These are phyloP conservation scores for Dromas ardeola DNA, from an alignment of 2,113 vertebrate genomes.

Conservation along the genomic window DNA sequence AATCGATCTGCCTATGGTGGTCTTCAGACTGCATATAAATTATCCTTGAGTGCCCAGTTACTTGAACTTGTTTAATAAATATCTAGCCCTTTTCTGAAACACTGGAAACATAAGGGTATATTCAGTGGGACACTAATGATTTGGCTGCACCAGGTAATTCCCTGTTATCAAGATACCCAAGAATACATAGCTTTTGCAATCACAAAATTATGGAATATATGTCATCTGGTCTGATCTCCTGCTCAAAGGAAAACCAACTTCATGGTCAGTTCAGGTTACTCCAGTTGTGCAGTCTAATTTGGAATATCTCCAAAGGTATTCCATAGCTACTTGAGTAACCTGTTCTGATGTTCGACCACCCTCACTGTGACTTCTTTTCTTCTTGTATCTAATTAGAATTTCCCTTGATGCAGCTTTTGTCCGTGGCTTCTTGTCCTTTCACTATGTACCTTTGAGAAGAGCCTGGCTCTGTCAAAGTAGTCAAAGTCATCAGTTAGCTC, in stretches of 20 bases:
- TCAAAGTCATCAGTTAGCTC: not conserved
- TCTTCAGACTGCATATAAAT: not conserved
- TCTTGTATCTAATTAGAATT: not conserved
- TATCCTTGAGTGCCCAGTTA: not conserved
- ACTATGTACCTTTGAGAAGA: not conserved
- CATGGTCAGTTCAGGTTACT: not conserved
- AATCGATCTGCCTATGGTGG: fast-evolving
- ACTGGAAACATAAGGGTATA: not conserved
- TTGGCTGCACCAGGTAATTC: not conserved
- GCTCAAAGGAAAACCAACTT: not conserved
- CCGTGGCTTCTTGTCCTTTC: not conserved
- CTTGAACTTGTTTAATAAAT: not conserved
- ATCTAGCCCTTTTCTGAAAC: not conserved
- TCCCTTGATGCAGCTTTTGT: not conserved
- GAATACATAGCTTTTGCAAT: not conserved
- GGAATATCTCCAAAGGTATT: not conserved
- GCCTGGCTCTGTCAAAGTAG: not conserved
- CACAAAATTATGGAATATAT: not conserved
- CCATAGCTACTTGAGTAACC: not conserved
- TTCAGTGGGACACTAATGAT: not conserved
- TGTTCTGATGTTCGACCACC: not conserved
- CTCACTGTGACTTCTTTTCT: not conserved
- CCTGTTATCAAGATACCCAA: not conserved
- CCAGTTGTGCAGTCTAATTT: not conserved
- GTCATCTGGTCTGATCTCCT: not conserved